phyloP scores from a whole-genome alignment of 2,888 invertebrate genomes.

The Chrysopilus asiliformis region DNA sequence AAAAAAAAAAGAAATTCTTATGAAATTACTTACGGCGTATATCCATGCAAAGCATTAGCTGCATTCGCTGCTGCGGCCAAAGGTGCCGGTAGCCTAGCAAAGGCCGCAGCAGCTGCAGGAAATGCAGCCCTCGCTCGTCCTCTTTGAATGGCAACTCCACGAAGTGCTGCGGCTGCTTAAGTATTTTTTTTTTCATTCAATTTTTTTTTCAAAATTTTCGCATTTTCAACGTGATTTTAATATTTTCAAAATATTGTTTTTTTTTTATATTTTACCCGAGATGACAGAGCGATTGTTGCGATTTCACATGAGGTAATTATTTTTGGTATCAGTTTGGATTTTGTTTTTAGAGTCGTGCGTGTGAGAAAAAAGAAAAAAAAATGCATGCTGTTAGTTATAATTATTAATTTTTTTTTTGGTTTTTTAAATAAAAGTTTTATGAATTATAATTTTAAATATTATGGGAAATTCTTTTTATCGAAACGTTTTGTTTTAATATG shows the following conservation, averaged over 20 bases:
- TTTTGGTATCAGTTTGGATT: slow-evolving; percentile 5
- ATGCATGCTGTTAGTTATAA: slow-evolving; percentile 18
- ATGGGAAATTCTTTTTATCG: too few species aligned
- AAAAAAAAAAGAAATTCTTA: slow-evolving; percentile 1
- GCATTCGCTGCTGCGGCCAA: slow-evolving; percentile 49
- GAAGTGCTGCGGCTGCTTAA: slow-evolving; percentile 58
- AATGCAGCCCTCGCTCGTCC: slow-evolving; percentile 52
- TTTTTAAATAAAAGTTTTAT: too few species aligned
- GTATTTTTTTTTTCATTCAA: slow-evolving; percentile 19
- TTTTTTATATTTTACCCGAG: slow-evolving; percentile 3
- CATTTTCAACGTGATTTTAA: slow-evolving; percentile 8
- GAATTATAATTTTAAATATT: too few species aligned
- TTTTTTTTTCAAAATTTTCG: slow-evolving; percentile 20
- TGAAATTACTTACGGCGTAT: slow-evolving; percentile 71
- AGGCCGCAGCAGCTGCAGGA: slow-evolving; percentile 57
- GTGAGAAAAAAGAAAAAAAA: slow-evolving; percentile 24
- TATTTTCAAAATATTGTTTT: slow-evolving; percentile 1
- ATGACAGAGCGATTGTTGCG: slow-evolving; percentile 15
- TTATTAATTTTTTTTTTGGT: too few species aligned
- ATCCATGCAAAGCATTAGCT: slow-evolving; percentile 72
- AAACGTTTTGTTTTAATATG: too few species aligned
- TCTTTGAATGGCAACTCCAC: slow-evolving; percentile 74
- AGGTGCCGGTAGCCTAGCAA: slow-evolving; percentile 51
- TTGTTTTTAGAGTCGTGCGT: slow-evolving; percentile 14
- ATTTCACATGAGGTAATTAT: slow-evolving; percentile 7